phyloP scores from a whole-genome alignment of 2,888 invertebrate species.

The Nebria brevicollis region DNA sequence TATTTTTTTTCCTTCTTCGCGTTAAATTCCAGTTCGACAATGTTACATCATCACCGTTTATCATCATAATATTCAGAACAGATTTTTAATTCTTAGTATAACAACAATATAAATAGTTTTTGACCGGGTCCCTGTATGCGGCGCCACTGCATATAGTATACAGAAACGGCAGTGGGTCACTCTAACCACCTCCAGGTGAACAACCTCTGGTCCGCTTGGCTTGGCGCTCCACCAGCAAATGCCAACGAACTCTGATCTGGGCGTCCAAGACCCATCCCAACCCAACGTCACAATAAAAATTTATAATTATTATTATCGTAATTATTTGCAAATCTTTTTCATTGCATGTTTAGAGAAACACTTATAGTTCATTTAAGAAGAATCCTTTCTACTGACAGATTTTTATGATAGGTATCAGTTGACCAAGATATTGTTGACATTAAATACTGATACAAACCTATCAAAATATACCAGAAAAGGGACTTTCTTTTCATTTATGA shows the following conservation, averaged over 20 bases:
- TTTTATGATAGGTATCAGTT: too few relatives aligned
- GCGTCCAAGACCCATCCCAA: constrained; percentile 21
- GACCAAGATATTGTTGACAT: too few relatives aligned
- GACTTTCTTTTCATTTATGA: too few relatives aligned
- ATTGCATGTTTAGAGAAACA: not conserved
- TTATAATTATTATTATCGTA: not conserved
- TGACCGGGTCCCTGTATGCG: not conserved
- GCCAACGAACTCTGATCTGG: constrained; percentile 19
- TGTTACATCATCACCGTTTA: not conserved
- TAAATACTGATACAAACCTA: too few relatives aligned
- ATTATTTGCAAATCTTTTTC: not conserved
- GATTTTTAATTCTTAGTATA: constrained; percentile 4
- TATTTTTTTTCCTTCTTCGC: not conserved
- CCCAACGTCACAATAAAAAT: not conserved
- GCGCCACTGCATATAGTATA: constrained; percentile 15
- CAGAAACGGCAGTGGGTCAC: constrained; percentile 22
- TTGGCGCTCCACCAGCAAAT: constrained; percentile 19
- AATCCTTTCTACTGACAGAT: not conserved
- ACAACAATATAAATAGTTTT: not conserved
- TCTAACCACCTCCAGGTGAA: constrained; percentile 20
- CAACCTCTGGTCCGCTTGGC: constrained; percentile 20
- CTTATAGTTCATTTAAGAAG: not conserved
- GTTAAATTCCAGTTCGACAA: not conserved
- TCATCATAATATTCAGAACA: not conserved
- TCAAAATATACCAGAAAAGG: too few relatives aligned